Evolutionary conservation across 2,888 invertebrate genomes (phyloP), one percentile per base, ranked within the genome.

Genomic region (Agonopterix subpropinquella): DNA sequence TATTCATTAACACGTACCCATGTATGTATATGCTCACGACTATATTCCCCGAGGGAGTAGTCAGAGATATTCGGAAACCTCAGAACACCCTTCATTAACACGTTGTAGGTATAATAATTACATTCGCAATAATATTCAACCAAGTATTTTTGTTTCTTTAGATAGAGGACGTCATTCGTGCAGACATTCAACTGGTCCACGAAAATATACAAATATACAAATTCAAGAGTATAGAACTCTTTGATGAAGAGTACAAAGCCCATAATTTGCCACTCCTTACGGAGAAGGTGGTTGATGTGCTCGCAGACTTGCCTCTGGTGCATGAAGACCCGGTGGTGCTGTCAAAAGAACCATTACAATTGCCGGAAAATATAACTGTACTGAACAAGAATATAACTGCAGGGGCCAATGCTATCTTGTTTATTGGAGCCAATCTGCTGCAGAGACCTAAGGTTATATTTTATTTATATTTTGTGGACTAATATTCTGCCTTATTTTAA

Each of bases 171-270:
- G 88, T 92, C 0, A 75, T 92, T 0, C 83, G 93, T 18, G 76
- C 90, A 1, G 85, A 91, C 64, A 80, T 94, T 4, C 96, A 96
- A 72, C 68, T 95, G 0, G 90, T 92, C 0, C 70, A 94, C 0
- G 96, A 96, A 73, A 96, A 96, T 67, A 70, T 89, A 1, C 89
- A 90, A 47, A 84, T 81, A 0, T 77, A 89, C 55, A 93, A 92
- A 82, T 86, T 93, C 0, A 92, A 90, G 70, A 76, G 79, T 41
- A 80, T 91, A 15, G 91, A 92, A 73, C 47, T 90, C 52, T 67
- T 77, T 57, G 89, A 89, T 45, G 80, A 83, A 18, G 88, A 90
- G 43, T 90, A 90, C 54, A 84, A 89, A 39, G 75, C 70, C 7
- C 83, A 88, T 47, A 79, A 73, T 5, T 77, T 86, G 43, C 64